Percentiles rank a stretch among this genome's conserved stretches.
Evolutionary conservation across 2,797 vertebrate species (phyloP).

Genomic region (Thalassophryne amazonica): DNA sequence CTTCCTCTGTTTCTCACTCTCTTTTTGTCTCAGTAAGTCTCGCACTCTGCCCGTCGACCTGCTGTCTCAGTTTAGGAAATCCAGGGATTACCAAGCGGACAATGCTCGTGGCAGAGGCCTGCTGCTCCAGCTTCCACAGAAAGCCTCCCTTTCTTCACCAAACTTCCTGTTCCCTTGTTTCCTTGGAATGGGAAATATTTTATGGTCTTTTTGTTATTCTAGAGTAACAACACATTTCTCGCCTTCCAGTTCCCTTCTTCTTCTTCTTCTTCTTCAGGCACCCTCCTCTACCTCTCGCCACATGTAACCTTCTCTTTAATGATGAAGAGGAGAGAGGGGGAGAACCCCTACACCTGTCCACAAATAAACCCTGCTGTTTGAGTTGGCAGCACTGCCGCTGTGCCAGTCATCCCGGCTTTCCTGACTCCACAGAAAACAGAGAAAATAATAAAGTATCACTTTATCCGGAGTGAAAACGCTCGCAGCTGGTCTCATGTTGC

Average conservation of each 20-base stretch:
- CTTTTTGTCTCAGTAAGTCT: conserved; percentile 26
- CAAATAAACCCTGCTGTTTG: conserved; percentile 75
- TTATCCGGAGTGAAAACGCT: conserved; percentile 43
- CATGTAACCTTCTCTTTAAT: conserved; percentile 76
- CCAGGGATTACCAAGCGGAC: conserved; percentile 70
- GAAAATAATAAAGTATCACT: conserved; percentile 67
- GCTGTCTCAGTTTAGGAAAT: conserved; percentile 70
- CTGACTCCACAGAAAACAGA: conserved; percentile 50
- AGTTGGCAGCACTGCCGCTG: conserved; percentile 61
- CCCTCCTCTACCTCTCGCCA: conserved; percentile 68
- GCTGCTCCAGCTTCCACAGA: conserved; percentile 55
- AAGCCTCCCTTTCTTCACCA: conserved; percentile 41
- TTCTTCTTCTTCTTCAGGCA: conserved; percentile 11
- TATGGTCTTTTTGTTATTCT: neutral
- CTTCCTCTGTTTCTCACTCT: conserved; percentile 14
- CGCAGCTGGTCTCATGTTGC: conserved; percentile 41
- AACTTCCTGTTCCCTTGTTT: conserved; percentile 23
- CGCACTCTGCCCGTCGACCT: conserved; percentile 53
- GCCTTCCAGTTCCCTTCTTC: neutral
- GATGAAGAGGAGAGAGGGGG: no score
- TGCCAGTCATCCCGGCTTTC: conserved; percentile 65
- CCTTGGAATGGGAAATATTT: conserved; percentile 8
- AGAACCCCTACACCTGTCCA: conserved; percentile 72
- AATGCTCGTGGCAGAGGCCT: conserved; percentile 66
- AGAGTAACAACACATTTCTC: neutral